These are phyloP conservation scores for Amniataba percoides DNA, from an alignment of 2,797 vertebrate species.

Conservation along the genomic window DNA sequence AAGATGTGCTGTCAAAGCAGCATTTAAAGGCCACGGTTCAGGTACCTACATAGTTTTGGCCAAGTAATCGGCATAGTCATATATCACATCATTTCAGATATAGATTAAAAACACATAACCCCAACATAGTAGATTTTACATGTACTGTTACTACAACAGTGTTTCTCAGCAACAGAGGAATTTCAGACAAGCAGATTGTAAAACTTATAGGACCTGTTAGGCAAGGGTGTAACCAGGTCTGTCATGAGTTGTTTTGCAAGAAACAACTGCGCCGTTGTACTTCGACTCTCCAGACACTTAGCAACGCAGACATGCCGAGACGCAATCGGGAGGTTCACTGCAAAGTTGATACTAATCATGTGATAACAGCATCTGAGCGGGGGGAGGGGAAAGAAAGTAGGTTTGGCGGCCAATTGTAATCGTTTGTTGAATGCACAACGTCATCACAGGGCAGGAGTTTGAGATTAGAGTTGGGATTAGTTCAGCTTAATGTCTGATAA, in stretches of 20 bases:
- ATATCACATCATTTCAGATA: background rate
- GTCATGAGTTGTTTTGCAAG: constrained; percentile 40
- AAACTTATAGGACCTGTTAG: constrained; percentile 43
- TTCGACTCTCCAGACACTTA: background rate
- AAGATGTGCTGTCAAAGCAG: background rate
- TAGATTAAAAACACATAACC: background rate
- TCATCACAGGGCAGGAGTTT: constrained; percentile 49
- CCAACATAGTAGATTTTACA: background rate
- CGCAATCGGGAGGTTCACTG: constrained; percentile 6
- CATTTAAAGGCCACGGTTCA: background rate
- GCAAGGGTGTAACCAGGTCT: constrained; percentile 39
- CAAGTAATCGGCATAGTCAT: background rate
- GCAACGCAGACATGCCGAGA: background rate
- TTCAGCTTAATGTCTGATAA: constrained; percentile 49
- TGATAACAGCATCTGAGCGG: constrained; percentile 24
- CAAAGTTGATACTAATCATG: constrained; percentile 30
- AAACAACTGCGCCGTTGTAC: constrained; percentile 31
- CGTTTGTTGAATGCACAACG: background rate
- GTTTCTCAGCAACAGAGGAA: constrained; percentile 4
- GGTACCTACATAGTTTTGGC: background rate
- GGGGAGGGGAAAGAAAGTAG: constrained; percentile 30
- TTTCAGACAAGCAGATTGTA: constrained; percentile 10
- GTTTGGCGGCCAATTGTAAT: constrained; percentile 13
- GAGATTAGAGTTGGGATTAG: constrained; percentile 63
- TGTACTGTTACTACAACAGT: background rate